phyloP scores from a whole-genome alignment of 1,140 invertebrate genomes.

The Paraescarpia echinospica region DNA sequence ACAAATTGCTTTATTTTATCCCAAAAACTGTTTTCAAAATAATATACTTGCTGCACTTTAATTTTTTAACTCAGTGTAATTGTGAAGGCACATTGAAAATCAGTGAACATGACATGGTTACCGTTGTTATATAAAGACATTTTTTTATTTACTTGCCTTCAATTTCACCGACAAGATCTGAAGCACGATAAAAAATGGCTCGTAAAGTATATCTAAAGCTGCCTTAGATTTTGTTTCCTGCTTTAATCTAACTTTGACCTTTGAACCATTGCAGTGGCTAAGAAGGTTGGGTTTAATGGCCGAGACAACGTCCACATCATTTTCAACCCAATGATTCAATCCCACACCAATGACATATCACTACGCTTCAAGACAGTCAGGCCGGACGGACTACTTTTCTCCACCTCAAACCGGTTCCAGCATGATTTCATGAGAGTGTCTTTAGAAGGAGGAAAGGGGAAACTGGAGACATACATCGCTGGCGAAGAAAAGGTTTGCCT shows the following conservation, averaged over 20 bases:
- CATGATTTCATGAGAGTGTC: constrained; percentile 38
- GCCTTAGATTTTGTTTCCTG: neutral
- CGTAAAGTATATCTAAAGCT: too few species aligned
- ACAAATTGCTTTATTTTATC: neutral
- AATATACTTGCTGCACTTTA: neutral
- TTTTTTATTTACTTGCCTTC: neutral
- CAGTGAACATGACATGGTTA: neutral
- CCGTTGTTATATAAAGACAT: neutral
- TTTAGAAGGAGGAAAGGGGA: constrained; percentile 41
- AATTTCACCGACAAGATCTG: neutral
- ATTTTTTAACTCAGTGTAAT: neutral
- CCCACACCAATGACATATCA: constrained; percentile 48
- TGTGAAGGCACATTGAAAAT: neutral
- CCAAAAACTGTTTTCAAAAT: neutral
- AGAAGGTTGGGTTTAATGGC: constrained; percentile 42
- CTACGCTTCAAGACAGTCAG: constrained; percentile 45
- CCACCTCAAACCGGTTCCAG: constrained; percentile 34
- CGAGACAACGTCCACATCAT: constrained; percentile 25
- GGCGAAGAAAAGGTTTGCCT: constrained; percentile 39
- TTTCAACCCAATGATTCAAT: constrained; percentile 26
- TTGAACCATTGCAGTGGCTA: constrained; percentile 39
- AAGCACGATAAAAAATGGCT: too few species aligned
- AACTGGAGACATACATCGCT: constrained; percentile 42
- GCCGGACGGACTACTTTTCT: constrained; percentile 43
- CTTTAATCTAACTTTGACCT: neutral